These are phyloP conservation scores for Trichoplusia ni DNA, from an alignment of 1,140 invertebrate species.

Conservation along the genomic window DNA sequence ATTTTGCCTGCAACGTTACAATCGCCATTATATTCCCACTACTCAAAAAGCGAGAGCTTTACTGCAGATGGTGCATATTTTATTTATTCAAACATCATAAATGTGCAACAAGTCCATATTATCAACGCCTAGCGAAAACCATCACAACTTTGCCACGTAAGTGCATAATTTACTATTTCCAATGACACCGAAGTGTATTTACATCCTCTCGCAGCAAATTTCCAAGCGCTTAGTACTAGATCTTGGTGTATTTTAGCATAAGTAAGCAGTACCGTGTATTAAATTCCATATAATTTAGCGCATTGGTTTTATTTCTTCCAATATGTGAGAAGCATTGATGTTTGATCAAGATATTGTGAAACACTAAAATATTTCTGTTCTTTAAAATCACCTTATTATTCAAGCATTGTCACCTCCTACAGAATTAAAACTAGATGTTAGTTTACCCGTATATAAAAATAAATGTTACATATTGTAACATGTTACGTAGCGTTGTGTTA, in stretches of 20 bases:
- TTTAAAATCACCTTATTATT: conserved; percentile 60
- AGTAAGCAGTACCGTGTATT: conserved; percentile 9
- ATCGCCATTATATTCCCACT: background rate
- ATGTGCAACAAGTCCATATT: too few species aligned
- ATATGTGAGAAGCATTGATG: conserved; percentile 19
- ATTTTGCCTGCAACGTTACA: conserved; percentile 69
- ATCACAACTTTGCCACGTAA: too few species aligned
- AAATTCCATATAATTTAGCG: background rate
- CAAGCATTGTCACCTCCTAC: conserved; percentile 67
- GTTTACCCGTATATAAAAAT: too few species aligned
- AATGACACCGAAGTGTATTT: background rate
- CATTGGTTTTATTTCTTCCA: background rate
- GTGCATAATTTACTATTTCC: too few species aligned
- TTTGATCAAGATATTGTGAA: conserved; percentile 12
- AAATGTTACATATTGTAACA: too few species aligned
- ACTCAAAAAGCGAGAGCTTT: conserved; percentile 7
- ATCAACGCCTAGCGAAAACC: too few species aligned
- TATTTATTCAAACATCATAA: too few species aligned
- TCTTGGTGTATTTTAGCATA: conserved; percentile 6
- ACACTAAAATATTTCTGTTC: conserved; percentile 17
- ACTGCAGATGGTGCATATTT: background rate
- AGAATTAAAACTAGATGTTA: conserved; percentile 39
- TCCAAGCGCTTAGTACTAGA: background rate
- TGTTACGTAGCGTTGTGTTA: too few species aligned
- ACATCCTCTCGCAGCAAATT: conserved; percentile 3